Percentiles rank a stretch among this genome's conserved stretches.
Evolutionary conservation across 2,797 vertebrate species (phyloP).

Genomic region (Thaleichthys pacificus): DNA sequence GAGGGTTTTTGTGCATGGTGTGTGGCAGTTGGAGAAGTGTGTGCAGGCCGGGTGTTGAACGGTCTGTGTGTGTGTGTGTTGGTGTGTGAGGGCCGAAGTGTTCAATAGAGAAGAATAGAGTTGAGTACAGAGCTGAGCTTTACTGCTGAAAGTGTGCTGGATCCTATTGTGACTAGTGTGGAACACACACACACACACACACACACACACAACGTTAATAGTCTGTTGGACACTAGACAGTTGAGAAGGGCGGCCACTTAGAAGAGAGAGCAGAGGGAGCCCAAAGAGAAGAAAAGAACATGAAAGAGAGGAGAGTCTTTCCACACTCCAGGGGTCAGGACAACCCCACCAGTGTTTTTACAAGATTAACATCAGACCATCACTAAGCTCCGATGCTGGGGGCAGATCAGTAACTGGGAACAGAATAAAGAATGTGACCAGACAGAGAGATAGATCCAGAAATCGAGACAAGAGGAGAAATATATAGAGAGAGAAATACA

Average conservation of each 20-base stretch:
- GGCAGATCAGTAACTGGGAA: conserved; percentile 30
- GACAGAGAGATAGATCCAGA: conserved; percentile 2
- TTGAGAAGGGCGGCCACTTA: conserved; percentile 73
- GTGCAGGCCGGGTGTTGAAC: not conserved
- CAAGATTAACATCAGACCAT: no score
- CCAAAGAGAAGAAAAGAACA: not conserved
- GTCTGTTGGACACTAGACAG: conserved; percentile 65
- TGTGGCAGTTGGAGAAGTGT: not conserved
- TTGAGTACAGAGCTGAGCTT: conserved; percentile 25
- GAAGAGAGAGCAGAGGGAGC: conserved; percentile 70
- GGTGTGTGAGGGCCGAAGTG: conserved; percentile 46
- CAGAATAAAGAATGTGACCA: conserved; percentile 64
- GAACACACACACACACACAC: no score
- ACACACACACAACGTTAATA: conserved; percentile 74
- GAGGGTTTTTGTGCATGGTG: not conserved
- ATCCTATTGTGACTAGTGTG: conserved; percentile 67
- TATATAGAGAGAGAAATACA: conserved; percentile 17
- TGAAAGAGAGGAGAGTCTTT: not conserved
- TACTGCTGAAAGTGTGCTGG: conserved; percentile 65
- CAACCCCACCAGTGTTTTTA: no score
- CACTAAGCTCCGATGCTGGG: no score
- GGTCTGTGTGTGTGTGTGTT: not conserved
- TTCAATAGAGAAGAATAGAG: conserved; percentile 67
- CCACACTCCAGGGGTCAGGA: not conserved
- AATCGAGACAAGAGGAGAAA: conserved; percentile 12